Conservation (phyloP, 2,113 vertebrate species). For the Oostethus manadensis region DNA sequence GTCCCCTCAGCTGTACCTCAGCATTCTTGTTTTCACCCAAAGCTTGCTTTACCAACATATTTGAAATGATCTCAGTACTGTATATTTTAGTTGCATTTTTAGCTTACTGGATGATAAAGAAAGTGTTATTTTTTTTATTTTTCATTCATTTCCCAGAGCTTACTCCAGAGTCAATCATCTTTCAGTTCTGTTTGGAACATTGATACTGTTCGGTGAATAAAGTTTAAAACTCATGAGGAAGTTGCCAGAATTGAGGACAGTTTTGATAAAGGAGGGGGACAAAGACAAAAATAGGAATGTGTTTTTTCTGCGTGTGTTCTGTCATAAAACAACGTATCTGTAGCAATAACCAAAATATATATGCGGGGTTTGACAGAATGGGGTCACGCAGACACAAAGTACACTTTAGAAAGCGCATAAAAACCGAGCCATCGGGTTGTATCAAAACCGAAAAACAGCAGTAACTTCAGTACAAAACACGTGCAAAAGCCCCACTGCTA, state of each 20-base stretch:
- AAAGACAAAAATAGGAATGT: slow-evolving; percentile 10
- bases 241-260: background rate
- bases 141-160: too few relatives aligned
- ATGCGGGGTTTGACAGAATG: slow-evolving; percentile 14
- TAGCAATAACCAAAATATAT: background rate
- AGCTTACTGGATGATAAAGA: too few relatives aligned
- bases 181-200: background rate
- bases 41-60: too few relatives aligned
- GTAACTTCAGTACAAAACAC: background rate
- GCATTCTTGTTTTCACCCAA: too few relatives aligned
- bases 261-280: background rate
- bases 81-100: too few relatives aligned
- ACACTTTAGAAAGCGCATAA: background rate
- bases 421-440: background rate
- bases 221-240: background rate
- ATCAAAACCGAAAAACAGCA: background rate
- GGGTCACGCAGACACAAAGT: background rate
- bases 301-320: background rate
- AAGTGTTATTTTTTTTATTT: too few relatives aligned
- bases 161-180: background rate
- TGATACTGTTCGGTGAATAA: background rate
- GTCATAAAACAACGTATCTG: slow-evolving; percentile 4
- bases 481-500: background rate
- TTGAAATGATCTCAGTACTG: too few relatives aligned
- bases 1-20: too few relatives aligned